Conservation (phyloP, 1,140 invertebrate species). For the Drosophila ironensis region DNA sequence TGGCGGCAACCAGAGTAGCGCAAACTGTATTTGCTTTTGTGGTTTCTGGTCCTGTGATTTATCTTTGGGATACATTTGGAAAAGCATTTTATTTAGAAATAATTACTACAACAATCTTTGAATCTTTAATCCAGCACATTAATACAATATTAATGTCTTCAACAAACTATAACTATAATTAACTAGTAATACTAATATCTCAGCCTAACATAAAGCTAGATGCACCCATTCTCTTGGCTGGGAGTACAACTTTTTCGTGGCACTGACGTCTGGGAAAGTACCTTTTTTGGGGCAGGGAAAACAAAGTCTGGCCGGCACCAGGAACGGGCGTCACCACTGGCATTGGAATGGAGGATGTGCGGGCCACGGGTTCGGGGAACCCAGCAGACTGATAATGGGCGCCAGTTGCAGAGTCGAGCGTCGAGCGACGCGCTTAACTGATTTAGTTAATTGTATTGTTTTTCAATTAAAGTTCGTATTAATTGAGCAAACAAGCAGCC, state of each 20-base stretch:
- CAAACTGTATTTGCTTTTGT: too few species aligned
- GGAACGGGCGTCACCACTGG: not conserved
- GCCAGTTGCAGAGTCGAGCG: constrained; percentile 23
- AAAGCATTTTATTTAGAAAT: too few species aligned
- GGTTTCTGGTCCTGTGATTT: too few species aligned
- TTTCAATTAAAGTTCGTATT: constrained; percentile 79
- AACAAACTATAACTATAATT: too few species aligned
- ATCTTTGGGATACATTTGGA: too few species aligned
- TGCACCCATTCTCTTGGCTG: not conserved
- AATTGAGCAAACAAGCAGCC: constrained; percentile 66
- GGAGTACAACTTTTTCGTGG: not conserved
- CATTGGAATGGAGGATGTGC: not conserved
- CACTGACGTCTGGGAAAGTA: not conserved
- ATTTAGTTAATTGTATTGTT: constrained; percentile 81
- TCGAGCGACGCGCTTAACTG: constrained; percentile 68
- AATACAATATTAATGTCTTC: too few species aligned
- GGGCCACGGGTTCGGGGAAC: not conserved
- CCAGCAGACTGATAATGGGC: constrained; percentile 35
- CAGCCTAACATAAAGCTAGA: too few species aligned
- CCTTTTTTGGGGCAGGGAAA: not conserved
- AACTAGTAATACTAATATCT: too few species aligned
- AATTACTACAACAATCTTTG: too few species aligned
- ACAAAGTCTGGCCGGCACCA: not conserved
- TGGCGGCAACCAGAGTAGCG: too few species aligned
- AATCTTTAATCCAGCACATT: too few species aligned